A percentile compares a stretch with the other conserved stretches of the same genome.
These are phyloP conservation scores for Clarias magur DNA, from an alignment of 2,113 vertebrate species.

Conservation along the genomic window DNA sequence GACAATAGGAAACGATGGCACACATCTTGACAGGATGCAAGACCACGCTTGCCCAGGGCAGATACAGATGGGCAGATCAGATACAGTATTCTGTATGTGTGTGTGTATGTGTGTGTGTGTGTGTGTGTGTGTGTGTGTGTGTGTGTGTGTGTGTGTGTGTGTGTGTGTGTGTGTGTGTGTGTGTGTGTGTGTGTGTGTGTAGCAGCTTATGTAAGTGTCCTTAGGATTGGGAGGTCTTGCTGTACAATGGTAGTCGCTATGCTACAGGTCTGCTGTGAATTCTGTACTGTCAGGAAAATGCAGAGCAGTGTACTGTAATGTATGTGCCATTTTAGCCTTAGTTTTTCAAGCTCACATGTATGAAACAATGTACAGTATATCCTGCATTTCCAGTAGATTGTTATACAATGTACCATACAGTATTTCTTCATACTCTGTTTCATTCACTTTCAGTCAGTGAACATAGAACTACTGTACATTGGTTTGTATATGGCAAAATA, in stretches of 20 bases:
- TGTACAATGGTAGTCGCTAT: neutral
- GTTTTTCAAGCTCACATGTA: neutral
- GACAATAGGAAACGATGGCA: neutral
- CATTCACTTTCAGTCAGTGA: neutral
- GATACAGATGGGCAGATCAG: conserved; percentile 31
- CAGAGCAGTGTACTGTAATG: neutral
- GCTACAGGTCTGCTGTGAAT: neutral
- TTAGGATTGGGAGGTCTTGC: neutral
- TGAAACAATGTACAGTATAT: neutral
- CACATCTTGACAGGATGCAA: conserved; percentile 21
- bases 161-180: too few species aligned
- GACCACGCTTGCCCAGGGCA: conserved; percentile 19
- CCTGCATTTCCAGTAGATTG: too few species aligned
- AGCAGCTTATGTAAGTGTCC: neutral
- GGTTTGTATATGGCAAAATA: neutral
- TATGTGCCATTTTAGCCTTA: too few species aligned
- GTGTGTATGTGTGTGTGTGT: too few species aligned
- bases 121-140: neutral
- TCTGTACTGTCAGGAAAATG: neutral
- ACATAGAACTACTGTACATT: neutral
- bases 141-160: too few species aligned
- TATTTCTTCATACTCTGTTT: neutral
- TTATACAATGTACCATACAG: neutral
- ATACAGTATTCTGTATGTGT: neutral
- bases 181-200: neutral